Base-by-base conservation (phyloP, 1,140 invertebrate genomes). In the honey bee (Apis mellifera) region DNA sequence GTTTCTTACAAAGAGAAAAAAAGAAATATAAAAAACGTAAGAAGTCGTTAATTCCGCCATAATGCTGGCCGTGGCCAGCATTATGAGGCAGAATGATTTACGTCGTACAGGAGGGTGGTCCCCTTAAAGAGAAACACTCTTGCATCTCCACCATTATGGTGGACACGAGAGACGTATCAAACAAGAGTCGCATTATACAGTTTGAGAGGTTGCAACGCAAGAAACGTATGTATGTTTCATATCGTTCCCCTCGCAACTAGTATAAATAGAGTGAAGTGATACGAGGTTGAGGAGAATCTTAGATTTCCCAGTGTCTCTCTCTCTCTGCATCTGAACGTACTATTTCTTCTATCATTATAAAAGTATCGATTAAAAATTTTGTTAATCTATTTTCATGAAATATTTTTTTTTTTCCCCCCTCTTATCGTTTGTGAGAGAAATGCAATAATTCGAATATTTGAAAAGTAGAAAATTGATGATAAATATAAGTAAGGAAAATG, bases 111-210 rank as follows among this genome's bases (percentile, higher is more conserved):
- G 76, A 60, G 76, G 76, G 76, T 78, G 76, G 66, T 78, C 76
- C 70, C 76, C 66, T 78, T 78, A 70, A 78, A 60, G 54, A 78
- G 76, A 78, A 70, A 69, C 32, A 60, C 76, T 78, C 76, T 69
- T 70, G 76, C 70, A 52, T 78, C 66, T 52, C 42, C 54, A 48
- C 65, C 57, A 78, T 78, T 59, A 62, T 70, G 76, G 66, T 78
- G 52, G 76, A 59, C 76, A 52, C 76, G 65, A 52, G 76, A 42
- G 42, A 69, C 55, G 15, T 70, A 70, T 78, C 23, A 52, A 70
- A 78, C 76, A 69, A 50, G 76, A 70, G 52, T 48, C 62, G 74
- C 50, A 77, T 77, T 77, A 77, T 78, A n/a, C 65, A 19, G 32
- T 26, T 70, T 52, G 65, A 59, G 26, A 19, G 54, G 42, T 62